Base-by-base conservation (phyloP, 2,797 vertebrate species). In the Bradypodion pumilum region DNA sequence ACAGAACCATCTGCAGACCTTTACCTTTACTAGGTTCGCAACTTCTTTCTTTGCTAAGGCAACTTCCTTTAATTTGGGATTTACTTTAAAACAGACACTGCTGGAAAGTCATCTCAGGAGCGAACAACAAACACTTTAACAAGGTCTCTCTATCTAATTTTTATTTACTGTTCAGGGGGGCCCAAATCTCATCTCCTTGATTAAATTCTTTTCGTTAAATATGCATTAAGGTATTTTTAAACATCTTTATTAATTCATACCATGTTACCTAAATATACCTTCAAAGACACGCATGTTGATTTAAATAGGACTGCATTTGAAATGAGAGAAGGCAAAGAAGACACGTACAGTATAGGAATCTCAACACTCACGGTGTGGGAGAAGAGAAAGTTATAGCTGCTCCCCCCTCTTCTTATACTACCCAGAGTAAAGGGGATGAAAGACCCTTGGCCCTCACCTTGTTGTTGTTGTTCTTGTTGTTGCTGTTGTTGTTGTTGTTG, bases 141-240 rank as follows among this genome's bases (percentile, higher is more conserved):
- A 85, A 80, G 66, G 74, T 19, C n/a, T 72, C 27, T 16, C 25
- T 37, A 5, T 13, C 44, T 52, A 32, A 37, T n/a, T 59, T 80
- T 75, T 75, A 82, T 75, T 82, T 66, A 66, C 77, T 7, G 21
- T 35, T 68, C 29, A 23, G 65, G 65, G 49, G 74, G 29, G 32
- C 46, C 40, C 40, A 13, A 60, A 37, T 29, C 37, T 25, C 49
- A 10, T 65, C 27, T 86, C 46, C 52, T 62, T 40, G n/a, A 60
- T 88, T 78, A 85, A 75, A n/a, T 65, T 66, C n/a, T 52, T 80
- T 80, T 85, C 65, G 75, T 72, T 60, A 76, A 84, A 84, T 88
- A 84, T 44, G n/a, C 78, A 90, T 78, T 7, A 25, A 42, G 63
- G 44, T 82, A 40, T 62, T 85, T 32, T 72, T 85, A 90, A 80